Conservation (phyloP, 2,797 vertebrate genomes). For the Enteromius paludinosus region DNA sequence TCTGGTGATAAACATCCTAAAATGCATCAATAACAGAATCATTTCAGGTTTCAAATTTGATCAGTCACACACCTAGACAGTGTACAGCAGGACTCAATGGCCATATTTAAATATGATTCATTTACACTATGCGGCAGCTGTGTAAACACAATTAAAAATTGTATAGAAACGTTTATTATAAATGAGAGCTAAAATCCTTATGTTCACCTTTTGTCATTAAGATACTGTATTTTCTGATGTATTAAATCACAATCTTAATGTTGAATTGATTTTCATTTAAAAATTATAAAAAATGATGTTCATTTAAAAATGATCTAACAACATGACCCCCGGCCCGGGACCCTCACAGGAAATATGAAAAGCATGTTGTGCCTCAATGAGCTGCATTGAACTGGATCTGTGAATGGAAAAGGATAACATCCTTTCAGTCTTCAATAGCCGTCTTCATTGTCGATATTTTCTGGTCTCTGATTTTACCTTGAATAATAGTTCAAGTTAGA, state of each 20-base stretch:
- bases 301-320: not conserved
- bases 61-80: not conserved
- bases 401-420: not conserved
- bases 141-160: not conserved
- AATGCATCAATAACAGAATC: not conserved
- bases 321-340: not conserved
- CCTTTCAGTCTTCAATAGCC: not conserved
- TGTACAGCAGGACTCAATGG: not conserved
- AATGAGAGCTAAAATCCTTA: not conserved
- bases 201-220: not conserved
- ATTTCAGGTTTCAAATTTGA: not conserved
- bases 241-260: not conserved
- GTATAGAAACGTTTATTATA: no score
- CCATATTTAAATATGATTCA: not conserved
- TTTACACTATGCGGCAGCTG: not conserved
- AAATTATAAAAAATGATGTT: not conserved
- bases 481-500: conserved; percentile 10
- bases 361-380: not conserved
- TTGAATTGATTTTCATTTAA: not conserved
- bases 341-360: not conserved
- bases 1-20: conserved; percentile 16
- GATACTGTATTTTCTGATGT: not conserved
- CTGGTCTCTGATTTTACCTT: not conserved
- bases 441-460: not conserved
- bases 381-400: not conserved